Base-by-base conservation (phyloP, 2,113 vertebrate genomes). In the Phalacrocorax carbo region DNA sequence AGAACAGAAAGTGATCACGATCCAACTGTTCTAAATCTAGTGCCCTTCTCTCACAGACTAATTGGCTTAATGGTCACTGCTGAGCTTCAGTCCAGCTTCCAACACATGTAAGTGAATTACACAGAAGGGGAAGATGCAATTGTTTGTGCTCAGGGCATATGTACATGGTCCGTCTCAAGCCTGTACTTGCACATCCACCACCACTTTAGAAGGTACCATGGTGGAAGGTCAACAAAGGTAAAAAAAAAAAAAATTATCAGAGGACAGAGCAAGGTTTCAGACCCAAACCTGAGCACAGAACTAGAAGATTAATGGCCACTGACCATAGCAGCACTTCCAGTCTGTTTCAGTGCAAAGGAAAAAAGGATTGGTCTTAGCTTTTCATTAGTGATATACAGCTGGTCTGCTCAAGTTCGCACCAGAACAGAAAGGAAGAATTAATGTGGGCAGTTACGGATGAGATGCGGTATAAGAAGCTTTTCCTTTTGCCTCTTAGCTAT, bases 281-380 rank as follows among this genome's bases (percentile, higher is more conserved):
- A 38, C 16, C 34, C 34, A 82, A 82, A 76, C 17, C 52, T 17
- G 75, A 80, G 54, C 42, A n/a, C 19, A 30, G 25, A 57, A 44
- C 1, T 7, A 85, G 65, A 10, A 1, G 1, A 57, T 1, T 0
- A 0, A 60, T 30, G 52, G 73, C 12, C 77, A n/a, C 11, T 4
- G 7, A 40, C 0, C 26, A 34, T 2, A 34, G 12, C 46, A 87
- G 46, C 27, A 27, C 36, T 72, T 90, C 26, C 34, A 54, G 11
- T 23, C 36, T 49, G n/a, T 19, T 75, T 61, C 36, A 65, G 21
- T 21, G 61, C 26, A 80, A 90, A 80, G 27, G 36, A 3, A 69
- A 84, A 68, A 82, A 58, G 9, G 34, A 34, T 17, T 44, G 19
- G 16, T 38, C 73, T 62, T 22, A 8, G 30, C 46, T 80, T 76